phyloP scores from a whole-genome alignment of 2,113 vertebrate genomes.

The Aphelocoma coerulescens region DNA sequence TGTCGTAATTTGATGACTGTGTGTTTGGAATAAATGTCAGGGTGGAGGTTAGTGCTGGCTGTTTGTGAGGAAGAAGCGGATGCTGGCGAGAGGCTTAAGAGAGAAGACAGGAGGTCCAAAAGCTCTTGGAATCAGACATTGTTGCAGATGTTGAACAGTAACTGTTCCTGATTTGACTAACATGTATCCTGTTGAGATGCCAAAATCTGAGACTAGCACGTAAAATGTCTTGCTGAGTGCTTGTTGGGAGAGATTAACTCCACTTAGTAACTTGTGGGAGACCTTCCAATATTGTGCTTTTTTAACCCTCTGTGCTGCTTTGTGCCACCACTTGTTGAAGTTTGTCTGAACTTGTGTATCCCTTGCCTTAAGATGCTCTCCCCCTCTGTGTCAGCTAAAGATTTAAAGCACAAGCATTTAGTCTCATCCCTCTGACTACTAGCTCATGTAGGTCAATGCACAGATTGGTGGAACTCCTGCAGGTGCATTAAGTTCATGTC shows the following conservation, averaged over 20 bases:
- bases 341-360: neutral
- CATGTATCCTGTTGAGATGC: neutral
- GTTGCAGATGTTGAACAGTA: slow-evolving; percentile 42
- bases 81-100: neutral
- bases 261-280: neutral
- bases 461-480: neutral
- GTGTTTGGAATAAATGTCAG: neutral
- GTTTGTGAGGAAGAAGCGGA: neutral
- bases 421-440: neutral
- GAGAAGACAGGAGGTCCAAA: neutral
- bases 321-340: neutral
- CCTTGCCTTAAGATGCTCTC: neutral
- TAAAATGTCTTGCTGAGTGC: neutral
- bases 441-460: neutral
- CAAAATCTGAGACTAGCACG: neutral
- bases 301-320: neutral
- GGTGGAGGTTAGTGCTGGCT: neutral
- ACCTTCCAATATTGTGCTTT: neutral
- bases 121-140: neutral
- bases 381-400: neutral
- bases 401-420: neutral
- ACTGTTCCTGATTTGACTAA: slow-evolving; percentile 14
- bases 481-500: neutral
- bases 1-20: neutral
- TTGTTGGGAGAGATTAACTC: neutral